Conservation (phyloP, 2,797 vertebrate species). For the Eospalax fontanierii region DNA sequence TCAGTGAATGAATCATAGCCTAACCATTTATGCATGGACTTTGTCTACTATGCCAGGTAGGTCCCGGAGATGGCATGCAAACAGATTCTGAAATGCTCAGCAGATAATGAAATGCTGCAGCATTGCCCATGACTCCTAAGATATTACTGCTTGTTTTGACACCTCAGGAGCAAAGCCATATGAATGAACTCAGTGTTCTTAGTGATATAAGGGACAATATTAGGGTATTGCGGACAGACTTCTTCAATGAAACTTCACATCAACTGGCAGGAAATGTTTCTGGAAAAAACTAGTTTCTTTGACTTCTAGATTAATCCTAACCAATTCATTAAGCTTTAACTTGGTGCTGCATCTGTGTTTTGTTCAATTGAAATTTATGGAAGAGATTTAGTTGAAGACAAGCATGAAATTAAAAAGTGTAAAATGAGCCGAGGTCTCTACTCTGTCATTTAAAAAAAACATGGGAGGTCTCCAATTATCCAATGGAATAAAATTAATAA, state of each 20-base stretch:
- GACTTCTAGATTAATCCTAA: slow-evolving; percentile 83
- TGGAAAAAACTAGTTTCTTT: slow-evolving; percentile 77
- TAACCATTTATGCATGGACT: neutral
- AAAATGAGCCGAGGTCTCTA: slow-evolving; percentile 86
- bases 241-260: slow-evolving; percentile 70
- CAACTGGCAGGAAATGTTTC: slow-evolving; percentile 65
- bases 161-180: neutral
- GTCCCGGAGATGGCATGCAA: neutral
- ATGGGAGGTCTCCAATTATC: slow-evolving; percentile 86
- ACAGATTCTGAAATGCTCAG: neutral
- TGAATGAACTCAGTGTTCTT: neutral
- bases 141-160: slow-evolving; percentile 12
- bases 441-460: slow-evolving; percentile 88
- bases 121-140: neutral
- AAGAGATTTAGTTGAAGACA: slow-evolving; percentile 89
- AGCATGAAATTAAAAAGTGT: slow-evolving; percentile 91
- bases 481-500: slow-evolving; percentile 87
- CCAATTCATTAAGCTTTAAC: slow-evolving; percentile 85
- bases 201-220: neutral
- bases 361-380: slow-evolving; percentile 88
- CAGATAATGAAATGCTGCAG: neutral
- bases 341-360: slow-evolving; percentile 81
- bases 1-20: neutral
- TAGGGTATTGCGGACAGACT: neutral
- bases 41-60: neutral